Evolutionary conservation across 2,113 vertebrate genomes (phyloP).

Genomic region (Eubucco bourcierii): DNA sequence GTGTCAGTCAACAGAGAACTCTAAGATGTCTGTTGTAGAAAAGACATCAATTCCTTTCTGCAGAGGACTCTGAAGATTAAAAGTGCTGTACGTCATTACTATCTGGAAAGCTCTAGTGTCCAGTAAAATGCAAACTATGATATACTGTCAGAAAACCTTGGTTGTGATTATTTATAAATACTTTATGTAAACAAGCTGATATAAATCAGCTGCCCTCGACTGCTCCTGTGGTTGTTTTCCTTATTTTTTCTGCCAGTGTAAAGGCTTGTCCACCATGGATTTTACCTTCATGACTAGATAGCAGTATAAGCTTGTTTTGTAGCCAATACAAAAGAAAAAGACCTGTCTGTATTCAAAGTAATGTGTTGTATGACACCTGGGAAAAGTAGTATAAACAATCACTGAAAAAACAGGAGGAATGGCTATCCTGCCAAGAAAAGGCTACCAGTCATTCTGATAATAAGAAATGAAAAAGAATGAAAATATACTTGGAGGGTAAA

Average conservation of each 20-base stretch:
- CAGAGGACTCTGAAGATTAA: not conserved
- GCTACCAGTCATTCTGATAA: not conserved
- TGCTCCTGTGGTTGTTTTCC: not conserved
- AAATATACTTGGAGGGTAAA: not conserved
- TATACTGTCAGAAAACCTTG: not conserved
- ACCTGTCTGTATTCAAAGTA: not conserved
- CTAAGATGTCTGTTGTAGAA: not conserved
- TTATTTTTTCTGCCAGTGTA: not conserved
- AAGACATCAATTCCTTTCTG: not conserved
- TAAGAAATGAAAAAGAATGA: not conserved
- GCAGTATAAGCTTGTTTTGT: not conserved
- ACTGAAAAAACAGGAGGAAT: not conserved
- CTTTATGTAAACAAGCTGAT: not conserved
- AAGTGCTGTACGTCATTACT: not conserved
- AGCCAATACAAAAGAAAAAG: not conserved
- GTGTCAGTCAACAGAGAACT: not conserved
- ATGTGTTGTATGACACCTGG: not conserved
- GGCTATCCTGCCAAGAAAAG: not conserved
- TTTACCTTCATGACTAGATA: not conserved
- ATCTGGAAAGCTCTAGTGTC: not conserved
- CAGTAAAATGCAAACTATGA: not conserved
- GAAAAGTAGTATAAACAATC: not conserved
- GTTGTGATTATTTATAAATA: not conserved
- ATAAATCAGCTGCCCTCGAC: not conserved
- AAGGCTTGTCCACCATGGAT: not conserved